These are phyloP conservation scores for Anguilla megastoma DNA, from an alignment of 2,797 vertebrate genomes.

Conservation along the genomic window DNA sequence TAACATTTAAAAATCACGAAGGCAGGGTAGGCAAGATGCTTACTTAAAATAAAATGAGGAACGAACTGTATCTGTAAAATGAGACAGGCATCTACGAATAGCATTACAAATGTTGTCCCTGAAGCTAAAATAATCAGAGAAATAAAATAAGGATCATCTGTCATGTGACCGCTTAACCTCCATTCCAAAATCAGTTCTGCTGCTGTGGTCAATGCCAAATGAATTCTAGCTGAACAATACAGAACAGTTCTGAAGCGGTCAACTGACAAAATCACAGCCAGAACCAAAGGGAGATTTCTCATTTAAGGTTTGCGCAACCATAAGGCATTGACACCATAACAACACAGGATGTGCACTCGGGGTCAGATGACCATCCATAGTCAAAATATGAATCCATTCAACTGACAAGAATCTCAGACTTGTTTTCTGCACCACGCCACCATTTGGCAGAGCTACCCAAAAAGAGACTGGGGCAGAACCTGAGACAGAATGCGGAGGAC, in stretches of 20 bases:
- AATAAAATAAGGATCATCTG: neutral
- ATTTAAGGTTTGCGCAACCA: neutral
- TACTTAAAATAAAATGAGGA: neutral
- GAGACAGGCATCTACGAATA: neutral
- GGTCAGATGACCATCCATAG: neutral
- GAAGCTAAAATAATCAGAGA: neutral
- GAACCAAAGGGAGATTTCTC: neutral
- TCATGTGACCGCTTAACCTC: neutral
- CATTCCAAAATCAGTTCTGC: neutral
- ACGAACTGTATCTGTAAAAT: neutral
- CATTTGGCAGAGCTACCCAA: neutral
- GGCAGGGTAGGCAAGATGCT: neutral
- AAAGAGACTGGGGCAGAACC: neutral
- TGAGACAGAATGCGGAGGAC: conserved; percentile 1
- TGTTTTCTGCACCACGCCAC: neutral
- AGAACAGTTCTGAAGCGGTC: neutral
- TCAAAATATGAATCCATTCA: neutral
- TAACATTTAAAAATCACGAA: neutral
- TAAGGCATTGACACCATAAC: neutral
- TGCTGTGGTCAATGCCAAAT: neutral
- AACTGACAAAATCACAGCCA: neutral
- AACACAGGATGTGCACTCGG: neutral
- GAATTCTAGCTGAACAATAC: neutral
- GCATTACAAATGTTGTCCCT: neutral
- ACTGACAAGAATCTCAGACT: neutral